A percentile compares a stretch with the other conserved stretches of the same genome.
These are phyloP conservation scores for Spea multiplicata DNA, from an alignment of 2,113 vertebrate species.

Conservation along the genomic window DNA sequence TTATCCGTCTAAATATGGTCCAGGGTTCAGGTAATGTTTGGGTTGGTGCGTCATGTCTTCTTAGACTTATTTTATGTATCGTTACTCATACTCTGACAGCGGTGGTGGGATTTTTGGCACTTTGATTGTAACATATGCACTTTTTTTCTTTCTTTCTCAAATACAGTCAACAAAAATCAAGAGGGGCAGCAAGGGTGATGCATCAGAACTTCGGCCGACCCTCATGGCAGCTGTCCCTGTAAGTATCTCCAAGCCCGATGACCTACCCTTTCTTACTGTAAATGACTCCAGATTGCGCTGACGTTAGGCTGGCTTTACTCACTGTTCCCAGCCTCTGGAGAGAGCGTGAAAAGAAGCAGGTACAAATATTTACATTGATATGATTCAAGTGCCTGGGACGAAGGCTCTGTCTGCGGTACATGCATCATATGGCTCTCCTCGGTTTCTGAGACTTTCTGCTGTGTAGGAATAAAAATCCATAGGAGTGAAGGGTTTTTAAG, in stretches of 20 bases:
- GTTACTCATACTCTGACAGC: neutral
- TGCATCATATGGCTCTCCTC: neutral
- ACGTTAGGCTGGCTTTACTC: slow-evolving; percentile 20
- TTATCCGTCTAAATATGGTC: neutral
- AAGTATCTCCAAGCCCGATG: slow-evolving; percentile 55
- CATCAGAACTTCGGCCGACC: slow-evolving; percentile 81
- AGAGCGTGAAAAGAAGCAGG: slow-evolving; percentile 30
- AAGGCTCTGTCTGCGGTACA: neutral
- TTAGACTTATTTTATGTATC: neutral
- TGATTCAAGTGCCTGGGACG: slow-evolving; percentile 5
- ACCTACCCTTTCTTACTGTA: neutral
- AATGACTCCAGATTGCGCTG: slow-evolving; percentile 7
- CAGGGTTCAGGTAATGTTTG: neutral
- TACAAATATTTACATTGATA: slow-evolving; percentile 38
- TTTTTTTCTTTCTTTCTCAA: slow-evolving; percentile 2
- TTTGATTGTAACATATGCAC: too few species aligned
- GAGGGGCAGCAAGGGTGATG: slow-evolving; percentile 91
- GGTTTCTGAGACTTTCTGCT: too few species aligned
- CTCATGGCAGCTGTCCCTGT: slow-evolving; percentile 96
- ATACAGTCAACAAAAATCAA: slow-evolving; percentile 95
- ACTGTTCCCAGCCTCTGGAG: slow-evolving; percentile 6
- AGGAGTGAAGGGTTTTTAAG: too few species aligned
- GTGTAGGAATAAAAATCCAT: too few species aligned
- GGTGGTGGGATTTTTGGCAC: too few species aligned
- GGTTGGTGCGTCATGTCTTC: neutral